Evolutionary conservation across 2,113 vertebrate species (phyloP).

Genomic region (Dolichotis patagonum): DNA sequence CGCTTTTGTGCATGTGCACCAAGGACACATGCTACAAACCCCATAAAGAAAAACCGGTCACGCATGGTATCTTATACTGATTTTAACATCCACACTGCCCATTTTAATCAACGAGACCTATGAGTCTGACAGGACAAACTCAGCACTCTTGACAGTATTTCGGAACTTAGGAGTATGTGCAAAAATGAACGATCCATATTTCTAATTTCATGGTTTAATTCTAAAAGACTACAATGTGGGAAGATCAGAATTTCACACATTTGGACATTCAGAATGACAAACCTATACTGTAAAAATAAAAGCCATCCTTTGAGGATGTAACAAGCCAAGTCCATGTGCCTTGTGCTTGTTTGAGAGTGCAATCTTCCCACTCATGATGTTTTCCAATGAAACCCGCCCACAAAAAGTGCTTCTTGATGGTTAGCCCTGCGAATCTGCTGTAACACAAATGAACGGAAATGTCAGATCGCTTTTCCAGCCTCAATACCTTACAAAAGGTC

Average conservation of each 20-base stretch:
- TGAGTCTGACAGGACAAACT: slow-evolving; percentile 34
- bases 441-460: slow-evolving; percentile 9
- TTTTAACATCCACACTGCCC: slow-evolving; percentile 61
- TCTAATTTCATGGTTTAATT: slow-evolving; percentile 40
- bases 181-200: slow-evolving; percentile 45
- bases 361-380: slow-evolving; percentile 21
- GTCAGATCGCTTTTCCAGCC: slow-evolving; percentile 69
- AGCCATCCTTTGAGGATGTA: not conserved
- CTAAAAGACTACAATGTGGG: slow-evolving; percentile 12
- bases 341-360: slow-evolving; percentile 41
- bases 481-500: slow-evolving; percentile 77
- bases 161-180: not conserved
- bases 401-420: not conserved
- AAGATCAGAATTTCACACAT: slow-evolving; percentile 60
- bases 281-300: slow-evolving; percentile 31
- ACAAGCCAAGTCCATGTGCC: not conserved
- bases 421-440: slow-evolving; percentile 52
- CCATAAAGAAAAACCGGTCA: slow-evolving; percentile 50
- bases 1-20: slow-evolving; percentile 57
- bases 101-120: not conserved
- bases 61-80: slow-evolving; percentile 77
- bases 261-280: slow-evolving; percentile 45
- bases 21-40: slow-evolving; percentile 77
- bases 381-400: slow-evolving; percentile 49
- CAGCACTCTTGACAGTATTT: slow-evolving; percentile 46